phyloP scores from a whole-genome alignment of 2,113 vertebrate species.

The Vulpes lagopus region DNA sequence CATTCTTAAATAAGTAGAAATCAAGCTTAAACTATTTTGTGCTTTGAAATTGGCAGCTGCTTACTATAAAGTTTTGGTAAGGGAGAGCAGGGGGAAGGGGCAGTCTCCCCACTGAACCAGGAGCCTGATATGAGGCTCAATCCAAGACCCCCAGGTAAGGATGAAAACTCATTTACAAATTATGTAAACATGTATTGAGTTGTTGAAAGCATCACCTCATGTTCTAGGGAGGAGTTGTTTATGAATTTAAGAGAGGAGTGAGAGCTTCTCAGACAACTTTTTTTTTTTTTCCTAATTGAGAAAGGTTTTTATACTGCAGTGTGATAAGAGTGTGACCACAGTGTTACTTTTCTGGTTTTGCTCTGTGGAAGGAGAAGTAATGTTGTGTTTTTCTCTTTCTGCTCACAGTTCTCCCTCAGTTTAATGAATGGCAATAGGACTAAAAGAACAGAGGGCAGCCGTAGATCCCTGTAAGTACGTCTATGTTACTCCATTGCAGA shows the following conservation, averaged over 20 bases:
- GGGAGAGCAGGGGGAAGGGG: no score
- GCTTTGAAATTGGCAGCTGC: not conserved
- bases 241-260: not conserved
- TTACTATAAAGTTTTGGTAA: not conserved
- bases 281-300: constrained; percentile 15
- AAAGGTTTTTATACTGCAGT: not conserved
- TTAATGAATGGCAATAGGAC: not conserved
- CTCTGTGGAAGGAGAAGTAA: not conserved
- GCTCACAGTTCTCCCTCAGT: not conserved
- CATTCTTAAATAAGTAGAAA: constrained; percentile 37
- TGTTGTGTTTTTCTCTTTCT: not conserved
- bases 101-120: no score
- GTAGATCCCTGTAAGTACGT: not conserved
- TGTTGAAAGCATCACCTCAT: not conserved
- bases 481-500: not conserved
- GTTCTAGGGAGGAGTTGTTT: constrained; percentile 8
- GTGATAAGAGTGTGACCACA: not conserved
- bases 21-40: not conserved
- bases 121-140: no score
- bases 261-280: not conserved
- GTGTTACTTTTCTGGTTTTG: constrained; percentile 7
- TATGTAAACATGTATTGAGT: not conserved
- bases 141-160: not conserved
- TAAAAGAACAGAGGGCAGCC: not conserved
- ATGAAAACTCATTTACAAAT: not conserved